Evolutionary conservation across 2,797 vertebrate genomes (phyloP).

Genomic region (Cephalopachus bancanus): DNA sequence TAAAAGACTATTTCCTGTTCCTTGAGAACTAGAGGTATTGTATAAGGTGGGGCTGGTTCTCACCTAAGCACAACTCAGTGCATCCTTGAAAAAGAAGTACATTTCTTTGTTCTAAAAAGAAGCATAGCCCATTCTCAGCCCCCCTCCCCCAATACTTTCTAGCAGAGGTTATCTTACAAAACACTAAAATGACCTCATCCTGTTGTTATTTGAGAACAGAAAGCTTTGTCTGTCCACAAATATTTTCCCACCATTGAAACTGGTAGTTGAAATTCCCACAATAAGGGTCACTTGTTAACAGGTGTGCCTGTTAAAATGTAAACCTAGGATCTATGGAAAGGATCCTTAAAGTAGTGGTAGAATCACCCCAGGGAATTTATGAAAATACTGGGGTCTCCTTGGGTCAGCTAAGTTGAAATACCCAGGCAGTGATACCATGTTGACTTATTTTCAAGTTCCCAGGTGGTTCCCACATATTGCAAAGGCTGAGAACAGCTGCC

Average conservation of each 20-base stretch:
- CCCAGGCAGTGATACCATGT: neutral
- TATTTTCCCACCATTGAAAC: conserved; percentile 28
- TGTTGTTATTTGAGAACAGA: conserved; percentile 18
- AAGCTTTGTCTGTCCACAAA: neutral
- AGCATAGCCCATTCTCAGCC: neutral
- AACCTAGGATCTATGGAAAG: neutral
- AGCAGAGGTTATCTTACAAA: neutral
- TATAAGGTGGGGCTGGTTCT: rapidly evolving
- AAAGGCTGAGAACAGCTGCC: neutral
- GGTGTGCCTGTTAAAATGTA: neutral
- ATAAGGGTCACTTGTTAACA: neutral
- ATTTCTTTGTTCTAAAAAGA: neutral
- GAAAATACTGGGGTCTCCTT: neutral
- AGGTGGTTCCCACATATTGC: neutral
- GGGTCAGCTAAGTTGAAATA: neutral
- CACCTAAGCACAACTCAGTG: neutral
- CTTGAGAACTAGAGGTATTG: neutral
- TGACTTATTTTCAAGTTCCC: neutral
- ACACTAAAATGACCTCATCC: neutral
- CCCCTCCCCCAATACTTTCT: neutral
- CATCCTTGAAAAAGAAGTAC: neutral
- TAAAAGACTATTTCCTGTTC: neutral
- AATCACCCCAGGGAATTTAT: neutral
- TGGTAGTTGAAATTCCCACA: neutral
- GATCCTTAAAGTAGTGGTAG: neutral